Conservation (phyloP, 64 coral and sea anemone genomes). For the Anthopleura sola region DNA sequence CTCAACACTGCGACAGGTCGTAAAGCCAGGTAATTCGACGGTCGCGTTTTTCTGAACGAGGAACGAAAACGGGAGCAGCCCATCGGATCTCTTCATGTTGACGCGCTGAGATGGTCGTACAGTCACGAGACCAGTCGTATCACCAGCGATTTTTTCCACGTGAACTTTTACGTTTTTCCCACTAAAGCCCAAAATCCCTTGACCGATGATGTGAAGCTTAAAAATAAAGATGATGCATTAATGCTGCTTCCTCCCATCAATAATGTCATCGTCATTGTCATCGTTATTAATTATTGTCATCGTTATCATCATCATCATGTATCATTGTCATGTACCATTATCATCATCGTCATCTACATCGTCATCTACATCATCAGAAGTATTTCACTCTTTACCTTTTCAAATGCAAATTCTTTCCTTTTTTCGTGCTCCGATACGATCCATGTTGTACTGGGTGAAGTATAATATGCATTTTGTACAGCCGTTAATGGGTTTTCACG, state of each 20-base stretch:
- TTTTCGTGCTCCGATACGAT: constrained; percentile 69
- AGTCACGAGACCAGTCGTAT: constrained; percentile 61
- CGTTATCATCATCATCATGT: too few relatives aligned
- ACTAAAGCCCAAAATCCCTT: constrained; percentile 56
- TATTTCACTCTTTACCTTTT: constrained; percentile 43
- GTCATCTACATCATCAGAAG: not conserved
- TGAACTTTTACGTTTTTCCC: constrained; percentile 42
- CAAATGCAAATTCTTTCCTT: constrained; percentile 35
- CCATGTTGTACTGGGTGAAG: constrained; percentile 65
- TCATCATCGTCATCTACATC: too few relatives aligned
- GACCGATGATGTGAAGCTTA: constrained; percentile 62
- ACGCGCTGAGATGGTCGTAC: constrained; percentile 64
- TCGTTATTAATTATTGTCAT: constrained; percentile 98
- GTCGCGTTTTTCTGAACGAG: constrained; percentile 55
- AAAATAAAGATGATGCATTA: too few relatives aligned
- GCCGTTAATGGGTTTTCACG: constrained; percentile 54
- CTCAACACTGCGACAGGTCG: constrained; percentile 68
- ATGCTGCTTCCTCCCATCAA: too few relatives aligned
- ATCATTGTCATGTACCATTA: too few relatives aligned
- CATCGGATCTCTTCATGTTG: constrained; percentile 22
- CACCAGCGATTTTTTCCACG: constrained; percentile 51
- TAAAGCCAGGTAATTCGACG: constrained; percentile 45
- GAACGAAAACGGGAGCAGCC: constrained; percentile 68
- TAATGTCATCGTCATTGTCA: too few relatives aligned
- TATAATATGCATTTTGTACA: constrained; percentile 49